Evolutionary conservation across 2,888 invertebrate species (phyloP).

Genomic region (Rhagonycha fulva): DNA sequence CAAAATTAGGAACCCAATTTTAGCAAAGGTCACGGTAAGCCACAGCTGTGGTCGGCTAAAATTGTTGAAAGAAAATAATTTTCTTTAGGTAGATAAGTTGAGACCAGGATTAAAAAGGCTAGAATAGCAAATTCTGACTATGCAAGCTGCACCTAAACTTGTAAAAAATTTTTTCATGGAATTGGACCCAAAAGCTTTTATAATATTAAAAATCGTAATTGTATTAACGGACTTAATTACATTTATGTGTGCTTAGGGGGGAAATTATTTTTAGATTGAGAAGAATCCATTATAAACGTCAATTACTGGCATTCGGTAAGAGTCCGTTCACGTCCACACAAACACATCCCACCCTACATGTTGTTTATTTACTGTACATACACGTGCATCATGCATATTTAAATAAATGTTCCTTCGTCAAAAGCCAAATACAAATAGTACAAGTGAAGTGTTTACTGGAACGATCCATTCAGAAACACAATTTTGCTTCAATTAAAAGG

Average conservation of each 20-base stretch:
- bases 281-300: neutral
- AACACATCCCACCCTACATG: neutral
- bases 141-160: too few species aligned
- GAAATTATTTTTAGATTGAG: neutral
- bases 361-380: neutral
- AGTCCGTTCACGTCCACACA: neutral
- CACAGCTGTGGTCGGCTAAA: too few species aligned
- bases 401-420: neutral
- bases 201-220: neutral
- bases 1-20: too few species aligned
- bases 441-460: neutral
- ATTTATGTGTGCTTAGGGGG: neutral
- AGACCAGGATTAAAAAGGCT: too few species aligned
- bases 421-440: neutral
- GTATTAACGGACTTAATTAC: neutral
- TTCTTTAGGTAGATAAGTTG: too few species aligned
- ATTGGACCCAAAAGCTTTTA: neutral
- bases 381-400: neutral
- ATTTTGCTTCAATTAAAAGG: neutral
- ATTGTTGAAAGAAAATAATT: too few species aligned
- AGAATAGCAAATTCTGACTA: too few species aligned
- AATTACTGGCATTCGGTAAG: neutral
- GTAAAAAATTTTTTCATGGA: too few species aligned
- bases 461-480: neutral
- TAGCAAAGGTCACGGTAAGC: too few species aligned